These are phyloP conservation scores for Megalonaias nervosa DNA, from an alignment of 1,140 invertebrate species.

Conservation along the genomic window DNA sequence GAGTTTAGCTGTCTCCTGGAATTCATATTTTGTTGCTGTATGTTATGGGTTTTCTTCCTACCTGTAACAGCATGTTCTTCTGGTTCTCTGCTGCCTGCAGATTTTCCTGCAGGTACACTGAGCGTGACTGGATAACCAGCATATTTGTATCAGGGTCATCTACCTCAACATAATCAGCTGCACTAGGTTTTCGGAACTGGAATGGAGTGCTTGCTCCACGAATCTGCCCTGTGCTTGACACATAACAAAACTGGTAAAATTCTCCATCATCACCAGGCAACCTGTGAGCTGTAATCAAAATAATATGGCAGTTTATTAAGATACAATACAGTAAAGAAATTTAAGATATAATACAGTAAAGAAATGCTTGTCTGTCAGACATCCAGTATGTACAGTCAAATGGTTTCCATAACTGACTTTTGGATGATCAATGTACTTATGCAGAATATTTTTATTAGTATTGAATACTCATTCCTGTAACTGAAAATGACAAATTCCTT, in stretches of 20 bases:
- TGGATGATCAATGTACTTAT: too few species aligned
- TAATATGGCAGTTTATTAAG: conserved; percentile 1
- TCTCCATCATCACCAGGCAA: conserved; percentile 70
- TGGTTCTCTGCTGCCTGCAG: conserved; percentile 43
- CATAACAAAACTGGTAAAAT: conserved; percentile 72
- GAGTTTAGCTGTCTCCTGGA: too few species aligned
- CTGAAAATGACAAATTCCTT: too few species aligned
- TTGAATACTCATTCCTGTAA: too few species aligned
- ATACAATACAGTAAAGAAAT: too few species aligned
- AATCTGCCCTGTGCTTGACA: conserved; percentile 62
- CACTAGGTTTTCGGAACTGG: conserved; percentile 63
- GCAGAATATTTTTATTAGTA: too few species aligned
- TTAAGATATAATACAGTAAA: not conserved
- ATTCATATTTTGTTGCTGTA: not conserved
- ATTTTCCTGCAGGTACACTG: conserved; percentile 60
- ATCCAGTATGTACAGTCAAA: too few species aligned
- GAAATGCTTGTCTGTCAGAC: not conserved
- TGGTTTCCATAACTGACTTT: too few species aligned
- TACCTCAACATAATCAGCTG: conserved; percentile 68
- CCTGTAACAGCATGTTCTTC: conserved; percentile 45
- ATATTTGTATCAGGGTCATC: conserved; percentile 67
- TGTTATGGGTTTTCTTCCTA: conserved; percentile 15
- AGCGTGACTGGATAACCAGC: conserved; percentile 62
- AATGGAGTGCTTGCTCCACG: conserved; percentile 71
- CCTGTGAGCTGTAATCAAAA: conserved; percentile 56